These are phyloP conservation scores for Zosterops lateralis DNA, from an alignment of 2,113 vertebrate genomes.

Conservation along the genomic window DNA sequence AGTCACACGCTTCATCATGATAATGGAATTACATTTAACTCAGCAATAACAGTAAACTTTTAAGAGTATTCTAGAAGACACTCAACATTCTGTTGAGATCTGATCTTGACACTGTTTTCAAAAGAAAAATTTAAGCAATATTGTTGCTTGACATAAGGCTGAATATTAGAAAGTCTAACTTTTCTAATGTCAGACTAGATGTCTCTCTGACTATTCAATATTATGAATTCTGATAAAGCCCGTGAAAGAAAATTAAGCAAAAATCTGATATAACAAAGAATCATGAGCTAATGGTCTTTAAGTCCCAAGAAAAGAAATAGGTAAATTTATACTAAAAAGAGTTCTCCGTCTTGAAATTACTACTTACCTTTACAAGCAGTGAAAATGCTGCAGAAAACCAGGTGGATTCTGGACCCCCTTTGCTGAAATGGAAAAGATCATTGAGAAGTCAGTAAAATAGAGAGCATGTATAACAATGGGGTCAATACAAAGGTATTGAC, in stretches of 20 bases:
- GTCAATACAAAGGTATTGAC: not conserved
- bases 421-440: not conserved
- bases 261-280: not conserved
- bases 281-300: not conserved
- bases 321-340: not conserved
- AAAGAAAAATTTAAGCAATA: not conserved
- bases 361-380: not conserved
- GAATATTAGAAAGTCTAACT: not conserved
- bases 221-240: not conserved
- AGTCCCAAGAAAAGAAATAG: not conserved
- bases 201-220: not conserved
- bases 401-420: not conserved
- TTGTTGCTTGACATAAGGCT: not conserved
- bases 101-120: not conserved
- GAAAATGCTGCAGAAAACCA: not conserved
- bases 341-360: not conserved
- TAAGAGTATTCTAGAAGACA: not conserved
- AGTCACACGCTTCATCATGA: fast-evolving
- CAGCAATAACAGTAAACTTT: not conserved
- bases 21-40: not conserved
- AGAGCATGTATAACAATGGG: not conserved
- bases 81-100: not conserved
- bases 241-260: not conserved
- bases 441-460: not conserved
- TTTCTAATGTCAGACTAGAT: not conserved